phyloP scores from a whole-genome alignment of 37 sponge, comb jelly and placozoan species.

The Chondrilla cf. caribensis region DNA sequence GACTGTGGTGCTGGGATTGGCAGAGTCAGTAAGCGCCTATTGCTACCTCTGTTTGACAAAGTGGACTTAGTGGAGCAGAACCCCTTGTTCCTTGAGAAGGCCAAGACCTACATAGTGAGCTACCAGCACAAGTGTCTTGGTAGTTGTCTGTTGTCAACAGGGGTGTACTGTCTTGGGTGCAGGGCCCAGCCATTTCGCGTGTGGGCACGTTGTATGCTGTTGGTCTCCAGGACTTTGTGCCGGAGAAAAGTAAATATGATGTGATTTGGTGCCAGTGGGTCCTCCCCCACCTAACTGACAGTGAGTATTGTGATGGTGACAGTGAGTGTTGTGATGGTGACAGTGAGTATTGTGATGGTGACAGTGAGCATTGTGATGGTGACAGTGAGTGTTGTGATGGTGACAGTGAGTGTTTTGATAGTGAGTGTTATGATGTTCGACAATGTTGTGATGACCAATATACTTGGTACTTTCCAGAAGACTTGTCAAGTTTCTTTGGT shows the following conservation, averaged over 20 bases:
- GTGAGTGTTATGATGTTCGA: neutral
- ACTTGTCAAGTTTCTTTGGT: slow-evolving; percentile 65
- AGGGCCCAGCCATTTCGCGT: neutral
- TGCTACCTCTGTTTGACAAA: slow-evolving; percentile 77
- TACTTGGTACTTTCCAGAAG: too few species aligned
- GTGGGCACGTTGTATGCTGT: slow-evolving; percentile 25
- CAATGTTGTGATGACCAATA: neutral
- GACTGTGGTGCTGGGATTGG: slow-evolving; percentile 99
- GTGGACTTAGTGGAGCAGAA: slow-evolving; percentile 94
- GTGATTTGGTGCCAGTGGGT: slow-evolving; percentile 98
- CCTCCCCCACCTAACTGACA: slow-evolving; percentile 83
- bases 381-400: too few species aligned
- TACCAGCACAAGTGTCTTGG: too few species aligned
- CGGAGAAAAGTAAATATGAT: slow-evolving; percentile 71
- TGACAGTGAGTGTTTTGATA: too few species aligned
- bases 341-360: too few species aligned
- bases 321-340: too few species aligned
- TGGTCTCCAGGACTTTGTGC: slow-evolving; percentile 79
- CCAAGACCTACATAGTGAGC: slow-evolving; percentile 66
- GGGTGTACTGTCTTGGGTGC: slow-evolving; percentile 1
- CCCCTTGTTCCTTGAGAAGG: slow-evolving; percentile 65
- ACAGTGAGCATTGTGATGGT: too few species aligned
- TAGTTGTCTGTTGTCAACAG: neutral
- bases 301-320: too few species aligned
- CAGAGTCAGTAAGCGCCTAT: slow-evolving; percentile 72